Evolutionary conservation across 2,797 vertebrate genomes (phyloP).

Genomic region (Valencia hispanica): DNA sequence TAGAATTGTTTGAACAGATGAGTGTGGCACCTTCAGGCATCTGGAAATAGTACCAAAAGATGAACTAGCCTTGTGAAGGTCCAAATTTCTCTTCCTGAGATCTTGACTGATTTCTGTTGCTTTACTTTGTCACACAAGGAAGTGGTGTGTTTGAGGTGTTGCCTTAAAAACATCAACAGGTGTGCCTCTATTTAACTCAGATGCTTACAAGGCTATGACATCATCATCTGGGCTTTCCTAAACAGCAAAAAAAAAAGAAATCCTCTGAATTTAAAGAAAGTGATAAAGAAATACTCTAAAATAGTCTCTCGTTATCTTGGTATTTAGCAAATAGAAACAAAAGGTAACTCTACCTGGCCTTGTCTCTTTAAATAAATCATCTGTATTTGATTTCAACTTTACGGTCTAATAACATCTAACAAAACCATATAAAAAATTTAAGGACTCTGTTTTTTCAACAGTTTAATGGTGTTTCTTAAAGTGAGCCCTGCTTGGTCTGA

Average conservation of each 20-base stretch:
- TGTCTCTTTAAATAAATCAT: background rate
- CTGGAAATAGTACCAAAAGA: background rate
- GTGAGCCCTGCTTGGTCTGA: background rate
- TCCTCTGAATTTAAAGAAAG: background rate
- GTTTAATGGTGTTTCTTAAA: background rate
- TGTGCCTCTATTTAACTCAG: background rate
- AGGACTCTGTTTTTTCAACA: background rate
- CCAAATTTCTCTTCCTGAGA: background rate
- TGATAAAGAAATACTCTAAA: background rate
- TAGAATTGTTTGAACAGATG: conserved; percentile 1
- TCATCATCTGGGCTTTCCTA: background rate
- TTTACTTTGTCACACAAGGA: background rate
- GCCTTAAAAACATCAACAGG: background rate
- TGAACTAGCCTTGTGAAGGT: too few species aligned
- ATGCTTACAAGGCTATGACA: background rate
- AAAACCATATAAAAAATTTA: background rate
- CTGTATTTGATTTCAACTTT: background rate
- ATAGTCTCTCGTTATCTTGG: background rate
- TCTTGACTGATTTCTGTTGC: background rate
- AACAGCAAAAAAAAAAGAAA: background rate
- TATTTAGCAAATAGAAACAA: background rate
- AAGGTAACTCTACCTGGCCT: background rate
- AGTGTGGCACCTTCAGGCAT: background rate
- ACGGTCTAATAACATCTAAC: background rate
- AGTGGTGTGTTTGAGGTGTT: background rate